Evolutionary conservation across 2,797 vertebrate species (phyloP), one percentile per base, ranked within the genome.

Genomic region (Onychomys arenicola): DNA sequence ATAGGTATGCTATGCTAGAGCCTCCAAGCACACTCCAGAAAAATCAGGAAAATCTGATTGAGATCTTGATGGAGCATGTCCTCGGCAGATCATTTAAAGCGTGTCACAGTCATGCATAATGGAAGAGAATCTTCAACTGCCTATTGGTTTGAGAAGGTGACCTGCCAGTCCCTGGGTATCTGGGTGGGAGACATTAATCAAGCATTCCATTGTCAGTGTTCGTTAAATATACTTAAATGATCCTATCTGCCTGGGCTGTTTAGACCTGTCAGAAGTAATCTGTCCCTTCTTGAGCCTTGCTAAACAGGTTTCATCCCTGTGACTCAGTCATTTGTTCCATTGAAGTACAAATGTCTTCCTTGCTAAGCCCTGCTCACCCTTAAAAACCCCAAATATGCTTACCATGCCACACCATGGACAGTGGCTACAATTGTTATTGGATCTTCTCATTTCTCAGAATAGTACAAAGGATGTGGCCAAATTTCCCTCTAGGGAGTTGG

Each of bases 61-160:
- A 98, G 97, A 95, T 97, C 95, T 96, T 98, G 97, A 96, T 94
- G 92, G 96, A 97, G 97, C 65, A 16, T 96, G 97, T 98, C 87
- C 86, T 97, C 59, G 91, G 97, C 98, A 97, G 98, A 93, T 81
- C 92, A 90, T 97, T 97, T 80, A 96, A 98, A 97, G 95, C 95
- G 96, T 88, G 91, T 77, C 73, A 34, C 90, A 97, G 96, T 97
- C 93, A 85, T 82, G 81, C 93, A 96, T 97, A 93, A 12, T 90
- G 95, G 98, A 97, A 96, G 94, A 96, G 90, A 97, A 98, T 89
- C 84, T 95, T 97, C 89, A 97, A 96, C 97, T 91, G 80, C 88
- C 97, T 98, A 27, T 94, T 93, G 91, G 96, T 97, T 98, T 97
- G 95, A 97, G 95, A 97, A 98, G 98, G 97, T 95, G 97, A 97